phyloP scores from a whole-genome alignment of 2,113 vertebrate genomes.

The Rhipidura dahli region DNA sequence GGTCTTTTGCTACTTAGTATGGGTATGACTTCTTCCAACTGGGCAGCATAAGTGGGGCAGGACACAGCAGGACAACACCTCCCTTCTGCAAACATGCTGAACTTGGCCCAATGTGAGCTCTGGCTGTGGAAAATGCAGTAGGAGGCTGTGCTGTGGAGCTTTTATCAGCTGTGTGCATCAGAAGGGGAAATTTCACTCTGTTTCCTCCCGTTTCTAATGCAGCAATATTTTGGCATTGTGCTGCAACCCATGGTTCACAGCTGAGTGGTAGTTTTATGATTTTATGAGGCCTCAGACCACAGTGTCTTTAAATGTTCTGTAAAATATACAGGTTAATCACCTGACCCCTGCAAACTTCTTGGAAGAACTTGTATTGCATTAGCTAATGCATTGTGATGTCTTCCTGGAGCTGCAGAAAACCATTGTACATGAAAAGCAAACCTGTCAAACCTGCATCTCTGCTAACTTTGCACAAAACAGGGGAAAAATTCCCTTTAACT shows the following conservation, averaged over 20 bases:
- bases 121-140: background rate
- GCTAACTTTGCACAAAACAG: conserved; percentile 66
- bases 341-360: conserved; percentile 67
- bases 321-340: conserved; percentile 63
- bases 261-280: conserved; percentile 50
- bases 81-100: background rate
- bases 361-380: conserved; percentile 69
- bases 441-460: conserved; percentile 66
- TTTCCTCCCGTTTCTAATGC: conserved; percentile 5
- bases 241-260: conserved; percentile 20
- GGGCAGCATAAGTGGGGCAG: background rate
- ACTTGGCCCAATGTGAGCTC: background rate
- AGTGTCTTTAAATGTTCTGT: conserved; percentile 64
- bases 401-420: conserved; percentile 54
- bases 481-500: conserved; percentile 17
- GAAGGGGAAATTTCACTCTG: background rate
- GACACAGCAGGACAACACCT: background rate
- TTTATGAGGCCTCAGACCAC: conserved; percentile 58
- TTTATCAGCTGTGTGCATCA: background rate
- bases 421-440: conserved; percentile 53
- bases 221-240: conserved; percentile 59
- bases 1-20: background rate
- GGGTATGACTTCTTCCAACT: background rate
- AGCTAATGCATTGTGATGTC: conserved; percentile 71
- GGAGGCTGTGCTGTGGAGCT: background rate